Percentiles rank a stretch among this genome's conserved stretches.
Evolutionary conservation across 2,113 vertebrate species (phyloP).

Genomic region (Cariama cristata): DNA sequence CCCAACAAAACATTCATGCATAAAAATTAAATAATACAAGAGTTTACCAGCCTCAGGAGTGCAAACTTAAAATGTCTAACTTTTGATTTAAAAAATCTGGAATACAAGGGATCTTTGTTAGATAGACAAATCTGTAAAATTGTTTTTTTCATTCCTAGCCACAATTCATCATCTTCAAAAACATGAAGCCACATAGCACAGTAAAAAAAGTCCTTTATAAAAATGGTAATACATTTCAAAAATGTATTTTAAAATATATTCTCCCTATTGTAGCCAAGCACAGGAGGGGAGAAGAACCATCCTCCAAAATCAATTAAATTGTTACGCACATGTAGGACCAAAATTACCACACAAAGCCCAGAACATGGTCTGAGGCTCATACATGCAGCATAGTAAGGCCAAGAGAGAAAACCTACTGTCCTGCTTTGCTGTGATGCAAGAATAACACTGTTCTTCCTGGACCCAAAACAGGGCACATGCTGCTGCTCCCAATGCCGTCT

Average conservation of each 20-base stretch:
- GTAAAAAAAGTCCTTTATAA: neutral
- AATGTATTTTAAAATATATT: neutral
- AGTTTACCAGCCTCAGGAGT: neutral
- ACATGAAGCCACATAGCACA: neutral
- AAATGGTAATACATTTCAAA: neutral
- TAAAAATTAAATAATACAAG: neutral
- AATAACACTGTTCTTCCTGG: neutral
- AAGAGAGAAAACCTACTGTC: neutral
- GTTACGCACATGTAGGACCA: neutral
- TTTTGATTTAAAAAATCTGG: neutral
- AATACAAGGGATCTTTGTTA: neutral
- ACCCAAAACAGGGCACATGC: neutral
- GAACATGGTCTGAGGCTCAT: neutral
- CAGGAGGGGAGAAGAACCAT: neutral
- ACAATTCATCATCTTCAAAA: neutral
- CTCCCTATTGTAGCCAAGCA: neutral
- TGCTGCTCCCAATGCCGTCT: neutral
- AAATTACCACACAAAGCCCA: neutral
- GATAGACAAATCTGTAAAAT: neutral
- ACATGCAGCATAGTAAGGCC: neutral
- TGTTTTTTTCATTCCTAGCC: neutral
- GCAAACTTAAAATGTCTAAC: neutral
- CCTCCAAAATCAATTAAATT: neutral
- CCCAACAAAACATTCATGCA: neutral
- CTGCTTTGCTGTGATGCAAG: neutral